Evolutionary conservation across 2,113 vertebrate species (phyloP), one percentile per base, ranked within the genome.

Genomic region (Vidua macroura): DNA sequence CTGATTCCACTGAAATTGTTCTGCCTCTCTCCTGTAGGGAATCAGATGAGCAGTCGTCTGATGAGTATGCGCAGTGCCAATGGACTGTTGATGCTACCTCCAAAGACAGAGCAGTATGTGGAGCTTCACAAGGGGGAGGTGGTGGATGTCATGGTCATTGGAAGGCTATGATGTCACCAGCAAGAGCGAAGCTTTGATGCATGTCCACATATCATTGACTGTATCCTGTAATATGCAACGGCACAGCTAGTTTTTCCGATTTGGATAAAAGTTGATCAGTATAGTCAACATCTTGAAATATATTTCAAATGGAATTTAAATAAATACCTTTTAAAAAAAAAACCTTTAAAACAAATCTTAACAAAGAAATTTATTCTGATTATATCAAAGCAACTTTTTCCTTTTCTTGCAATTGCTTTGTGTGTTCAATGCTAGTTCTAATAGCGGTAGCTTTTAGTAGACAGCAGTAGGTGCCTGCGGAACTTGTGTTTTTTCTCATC

Each of bases 171-270:
- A 99, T 99, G 98, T 98, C 98, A 97, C 97, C 98, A 97, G 98
- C 96, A 97, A 97, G 96, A 98, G 98, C 74, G 98, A 97, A 96
- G 98, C 98, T 98, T 99, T 98, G 98, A 99, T 99, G 99, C 99
- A 99, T 99, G 99, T 99, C 99, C 99, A 99, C 99, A 99, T 99
- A 99, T 99, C 99, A 99, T 99, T 99, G 99, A 99, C 99, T 99
- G 98, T 98, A 99, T 99, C 99, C 99, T 99, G 99, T 99, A 99
- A 99, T 99, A 99, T 99, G 99, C 99, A 99, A 99, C 94, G 99
- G 99, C 99, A 99, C 99, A 99, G 99, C 99, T 99, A 99, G 99
- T 99, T 99, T 99, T 99, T 99, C 98, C 99, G 98, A 99, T 99
- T 99, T 99, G 99, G 99, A 99, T 99, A 99, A 99, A 97, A 98